Evolutionary conservation across 1,140 invertebrate species (phyloP), one percentile per base, ranked within the genome.

Genomic region (Bombus balteatus): DNA sequence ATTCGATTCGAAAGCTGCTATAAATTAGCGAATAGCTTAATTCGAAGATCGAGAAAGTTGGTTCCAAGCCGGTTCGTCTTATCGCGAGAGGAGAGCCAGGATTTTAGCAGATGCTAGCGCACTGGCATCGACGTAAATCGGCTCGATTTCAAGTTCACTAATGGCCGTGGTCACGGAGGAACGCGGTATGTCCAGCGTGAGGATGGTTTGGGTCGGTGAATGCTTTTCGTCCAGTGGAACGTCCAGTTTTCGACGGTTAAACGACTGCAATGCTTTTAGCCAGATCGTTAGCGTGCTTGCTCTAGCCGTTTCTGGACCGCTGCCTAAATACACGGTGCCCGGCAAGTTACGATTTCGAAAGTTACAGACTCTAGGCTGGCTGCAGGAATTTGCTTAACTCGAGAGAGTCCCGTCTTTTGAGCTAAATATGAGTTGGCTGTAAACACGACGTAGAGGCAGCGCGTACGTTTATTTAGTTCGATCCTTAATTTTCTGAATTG

Each of bases 121-220:
- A 22, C 12, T 53, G 41, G 53, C 78, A 47, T 75, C 73, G 12
- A n/a, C 75, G 87, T 47, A 77, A 78, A 89, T 86, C 88, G 84
- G 62, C 80, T 75, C 66, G 57, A 81, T 89, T 89, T 89, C 88
- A 41, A 87, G 84, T 81, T 75, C 76, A 34, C 76, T 89, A 89
- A 89, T 80, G 80, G 81, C 73, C 88, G 76, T 43, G 80, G 80
- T 82, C 83, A 75, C 47, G 47, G 1, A 53, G 47, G 5, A 22
- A 53, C 47, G 18, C 47, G 47, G 47, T 53, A 53, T 53, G 47
- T 53, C 47, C 18, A 53, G 18, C 47, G 47, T 2, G 18, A 22
- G 47, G 47, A 18, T 53, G 47, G 47, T 53, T 53, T 53, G 34
- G 43, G 32, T 8, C 5, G 32, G 34, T 15, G 59, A 18, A 8